Conservation (phyloP, 2,113 vertebrate genomes). For the Oryzias melastigma region DNA sequence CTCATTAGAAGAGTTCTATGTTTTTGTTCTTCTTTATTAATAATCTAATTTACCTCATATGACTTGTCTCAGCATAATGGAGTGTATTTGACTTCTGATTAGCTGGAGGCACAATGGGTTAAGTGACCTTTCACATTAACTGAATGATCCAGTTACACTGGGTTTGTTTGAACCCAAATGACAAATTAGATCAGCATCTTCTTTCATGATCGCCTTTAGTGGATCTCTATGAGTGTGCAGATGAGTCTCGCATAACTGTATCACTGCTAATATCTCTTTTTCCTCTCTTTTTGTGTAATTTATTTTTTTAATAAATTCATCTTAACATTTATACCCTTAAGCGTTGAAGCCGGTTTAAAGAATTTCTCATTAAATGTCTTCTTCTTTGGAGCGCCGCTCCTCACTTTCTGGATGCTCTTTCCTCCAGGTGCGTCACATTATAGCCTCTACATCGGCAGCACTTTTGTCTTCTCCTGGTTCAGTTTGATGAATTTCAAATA, state of each 20-base stretch:
- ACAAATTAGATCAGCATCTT: slow-evolving; percentile 75
- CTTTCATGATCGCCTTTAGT: slow-evolving; percentile 63
- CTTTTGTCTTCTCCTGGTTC: slow-evolving; percentile 33
- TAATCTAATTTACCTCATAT: slow-evolving; percentile 47
- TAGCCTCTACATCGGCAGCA: slow-evolving; percentile 50
- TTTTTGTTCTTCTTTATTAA: slow-evolving; percentile 26
- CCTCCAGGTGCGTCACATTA: slow-evolving; percentile 55
- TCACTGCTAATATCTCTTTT: slow-evolving; percentile 6
- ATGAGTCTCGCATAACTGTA: slow-evolving; percentile 42
- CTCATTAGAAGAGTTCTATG: neutral
- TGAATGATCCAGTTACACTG: slow-evolving; percentile 73
- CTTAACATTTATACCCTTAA: slow-evolving; percentile 49
- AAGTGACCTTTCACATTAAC: slow-evolving; percentile 79
- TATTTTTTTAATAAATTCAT: slow-evolving; percentile 36
- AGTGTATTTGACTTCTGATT: slow-evolving; percentile 54
- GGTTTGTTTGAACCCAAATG: slow-evolving; percentile 74
- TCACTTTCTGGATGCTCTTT: slow-evolving; percentile 53
- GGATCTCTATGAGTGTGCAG: slow-evolving; percentile 44
- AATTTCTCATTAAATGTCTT: slow-evolving; percentile 59
- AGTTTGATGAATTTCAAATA: neutral
- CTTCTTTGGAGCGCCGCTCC: slow-evolving; percentile 52
- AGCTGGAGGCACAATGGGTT: slow-evolving; percentile 66
- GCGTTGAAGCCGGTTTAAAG: slow-evolving; percentile 48
- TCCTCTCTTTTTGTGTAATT: slow-evolving; percentile 12
- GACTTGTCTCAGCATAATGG: slow-evolving; percentile 43